A percentile compares a stretch with the other conserved stretches of the same genome.
Evolutionary conservation across 2,888 invertebrate species (phyloP).

Genomic region (Plemyria rubiginata): DNA sequence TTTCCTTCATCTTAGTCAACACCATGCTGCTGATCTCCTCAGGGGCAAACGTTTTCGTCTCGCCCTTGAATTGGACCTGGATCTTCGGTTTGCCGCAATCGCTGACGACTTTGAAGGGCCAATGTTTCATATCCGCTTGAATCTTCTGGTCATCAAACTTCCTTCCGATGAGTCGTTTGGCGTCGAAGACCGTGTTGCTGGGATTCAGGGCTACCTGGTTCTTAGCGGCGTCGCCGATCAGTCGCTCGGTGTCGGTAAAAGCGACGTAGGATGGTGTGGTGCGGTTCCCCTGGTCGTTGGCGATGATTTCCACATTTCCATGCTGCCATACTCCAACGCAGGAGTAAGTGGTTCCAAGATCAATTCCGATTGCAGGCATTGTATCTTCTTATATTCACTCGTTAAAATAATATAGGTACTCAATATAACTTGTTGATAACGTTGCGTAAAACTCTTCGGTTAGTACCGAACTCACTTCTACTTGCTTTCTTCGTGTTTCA

Average conservation of each 20-base stretch:
- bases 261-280: conserved; percentile 91
- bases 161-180: conserved; percentile 92
- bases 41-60: conserved; percentile 86
- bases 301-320: conserved; percentile 90
- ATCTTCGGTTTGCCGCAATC: conserved; percentile 88
- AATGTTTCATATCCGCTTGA: conserved; percentile 92
- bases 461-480: conserved; percentile 13
- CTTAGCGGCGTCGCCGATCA: conserved; percentile 89
- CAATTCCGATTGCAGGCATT: conserved; percentile 84
- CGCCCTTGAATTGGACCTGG: conserved; percentile 87
- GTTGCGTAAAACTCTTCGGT: conserved; percentile 12
- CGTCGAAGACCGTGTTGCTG: conserved; percentile 89
- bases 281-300: conserved; percentile 88
- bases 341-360: conserved; percentile 83
- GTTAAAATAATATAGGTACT: conserved; percentile 7
- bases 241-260: conserved; percentile 88
- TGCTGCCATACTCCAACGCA: conserved; percentile 84
- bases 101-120: conserved; percentile 91
- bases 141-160: conserved; percentile 89
- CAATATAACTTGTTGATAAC: conserved; percentile 4
- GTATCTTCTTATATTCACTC: conserved; percentile 41
- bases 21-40: conserved; percentile 92
- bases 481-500: conserved; percentile 17
- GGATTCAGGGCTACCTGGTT: conserved; percentile 90
- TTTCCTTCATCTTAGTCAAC: conserved; percentile 92